phyloP scores from a whole-genome alignment of 2,888 invertebrate genomes.

The Polydrusus pterygomalis region DNA sequence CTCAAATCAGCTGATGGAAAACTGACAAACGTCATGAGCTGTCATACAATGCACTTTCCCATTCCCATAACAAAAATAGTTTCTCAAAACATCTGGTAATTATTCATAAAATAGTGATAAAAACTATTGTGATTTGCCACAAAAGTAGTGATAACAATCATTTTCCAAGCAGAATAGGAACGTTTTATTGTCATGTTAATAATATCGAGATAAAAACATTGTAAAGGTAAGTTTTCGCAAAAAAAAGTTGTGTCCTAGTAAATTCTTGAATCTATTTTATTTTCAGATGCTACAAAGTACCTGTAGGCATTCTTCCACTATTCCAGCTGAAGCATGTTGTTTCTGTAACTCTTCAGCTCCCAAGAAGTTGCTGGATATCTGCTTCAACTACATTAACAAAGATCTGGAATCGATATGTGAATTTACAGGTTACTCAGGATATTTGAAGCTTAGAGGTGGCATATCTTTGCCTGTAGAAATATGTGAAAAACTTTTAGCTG shows the following conservation, averaged over 20 bases:
- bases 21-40: conserved; percentile 16
- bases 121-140: not conserved
- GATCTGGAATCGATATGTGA: conserved; percentile 79
- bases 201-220: conserved; percentile 21
- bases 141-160: not conserved
- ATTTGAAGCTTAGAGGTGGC: conserved; percentile 76
- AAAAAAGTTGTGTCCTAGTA: not conserved
- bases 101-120: conserved; percentile 14
- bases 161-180: conserved; percentile 4
- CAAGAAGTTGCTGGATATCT: conserved; percentile 78
- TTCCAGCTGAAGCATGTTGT: conserved; percentile 69
- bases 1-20: conserved; percentile 25
- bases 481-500: conserved; percentile 80
- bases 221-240: conserved; percentile 17
- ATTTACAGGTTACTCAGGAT: conserved; percentile 69
- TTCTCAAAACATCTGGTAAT: conserved; percentile 46
- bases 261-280: not conserved
- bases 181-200: conserved; percentile 35
- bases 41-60: conserved; percentile 30
- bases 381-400: conserved; percentile 78
- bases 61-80: conserved; percentile 45
- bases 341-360: conserved; percentile 73
- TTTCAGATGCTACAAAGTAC: conserved; percentile 67
- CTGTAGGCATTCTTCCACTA: conserved; percentile 69
- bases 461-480: conserved; percentile 82